Conservation (phyloP, 1,140 invertebrate species). For the Battus philenor region DNA sequence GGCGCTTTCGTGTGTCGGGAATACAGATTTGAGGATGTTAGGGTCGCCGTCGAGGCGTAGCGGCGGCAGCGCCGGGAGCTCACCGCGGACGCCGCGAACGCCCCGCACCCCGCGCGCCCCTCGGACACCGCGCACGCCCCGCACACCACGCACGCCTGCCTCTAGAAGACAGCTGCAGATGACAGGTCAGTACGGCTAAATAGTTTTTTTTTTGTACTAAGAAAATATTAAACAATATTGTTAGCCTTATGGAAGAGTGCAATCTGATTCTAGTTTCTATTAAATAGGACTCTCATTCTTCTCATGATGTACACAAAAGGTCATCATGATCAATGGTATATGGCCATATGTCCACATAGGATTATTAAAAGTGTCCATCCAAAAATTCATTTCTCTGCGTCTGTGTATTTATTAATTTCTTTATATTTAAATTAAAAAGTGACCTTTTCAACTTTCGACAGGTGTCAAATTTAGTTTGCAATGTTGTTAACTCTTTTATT, state of each 20-base stretch:
- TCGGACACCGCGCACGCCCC: constrained; percentile 49
- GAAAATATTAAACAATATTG: neutral
- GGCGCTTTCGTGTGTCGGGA: constrained; percentile 55
- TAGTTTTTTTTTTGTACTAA: too few relatives aligned
- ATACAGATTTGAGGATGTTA: constrained; percentile 55
- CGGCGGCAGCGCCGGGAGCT: constrained; percentile 32
- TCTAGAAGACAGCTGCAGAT: constrained; percentile 69
- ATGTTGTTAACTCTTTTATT: too few relatives aligned
- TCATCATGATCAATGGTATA: too few relatives aligned
- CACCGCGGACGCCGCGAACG: constrained; percentile 49
- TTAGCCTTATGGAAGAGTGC: neutral
- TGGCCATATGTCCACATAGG: too few relatives aligned
- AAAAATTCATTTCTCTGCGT: too few relatives aligned
- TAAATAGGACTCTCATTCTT: neutral
- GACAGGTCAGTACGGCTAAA: constrained; percentile 50
- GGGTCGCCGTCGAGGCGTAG: constrained; percentile 54
- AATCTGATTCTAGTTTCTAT: too few relatives aligned
- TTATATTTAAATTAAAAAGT: too few relatives aligned
- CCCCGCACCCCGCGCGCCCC: constrained; percentile 54
- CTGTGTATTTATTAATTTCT: too few relatives aligned
- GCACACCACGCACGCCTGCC: constrained; percentile 59
- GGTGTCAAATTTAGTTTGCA: too few relatives aligned
- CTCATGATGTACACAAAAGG: too few relatives aligned
- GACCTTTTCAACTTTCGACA: too few relatives aligned
- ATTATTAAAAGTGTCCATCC: too few relatives aligned